phyloP scores from a whole-genome alignment of 2,888 invertebrate genomes.

The Chalcis sispes region DNA sequence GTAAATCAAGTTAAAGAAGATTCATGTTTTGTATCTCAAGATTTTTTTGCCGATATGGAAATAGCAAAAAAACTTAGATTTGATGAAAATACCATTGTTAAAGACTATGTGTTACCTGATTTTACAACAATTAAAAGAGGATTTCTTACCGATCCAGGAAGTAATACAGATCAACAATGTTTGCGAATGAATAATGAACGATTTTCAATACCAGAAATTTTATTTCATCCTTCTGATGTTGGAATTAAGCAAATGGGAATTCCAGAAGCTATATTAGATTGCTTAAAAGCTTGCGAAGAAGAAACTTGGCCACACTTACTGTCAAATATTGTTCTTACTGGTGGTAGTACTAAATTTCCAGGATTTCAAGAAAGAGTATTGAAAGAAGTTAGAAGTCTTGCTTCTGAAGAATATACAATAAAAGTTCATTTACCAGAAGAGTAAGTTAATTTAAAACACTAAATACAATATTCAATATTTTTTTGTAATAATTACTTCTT shows the following conservation, averaged over 20 bases:
- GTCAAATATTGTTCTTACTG: slow-evolving; percentile 90
- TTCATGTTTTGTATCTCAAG: slow-evolving; percentile 92
- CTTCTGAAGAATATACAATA: slow-evolving; percentile 87
- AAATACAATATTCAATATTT: too few species aligned
- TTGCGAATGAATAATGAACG: slow-evolving; percentile 94
- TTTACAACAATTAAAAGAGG: slow-evolving; percentile 93
- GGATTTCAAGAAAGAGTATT: slow-evolving; percentile 89
- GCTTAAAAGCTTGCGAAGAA: slow-evolving; percentile 85
- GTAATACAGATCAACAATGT: slow-evolving; percentile 83
- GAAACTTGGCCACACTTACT: slow-evolving; percentile 87
- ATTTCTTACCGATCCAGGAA: slow-evolving; percentile 78
- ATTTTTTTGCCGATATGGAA: slow-evolving; percentile 89
- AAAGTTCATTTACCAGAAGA: slow-evolving; percentile 83
- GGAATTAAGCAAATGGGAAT: slow-evolving; percentile 95
- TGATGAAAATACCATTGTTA: slow-evolving; percentile 83
- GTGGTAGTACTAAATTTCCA: slow-evolving; percentile 87
- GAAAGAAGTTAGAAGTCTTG: slow-evolving; percentile 86
- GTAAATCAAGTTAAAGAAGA: slow-evolving; percentile 99
- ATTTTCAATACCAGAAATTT: slow-evolving; percentile 94
- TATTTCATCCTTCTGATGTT: slow-evolving; percentile 96
- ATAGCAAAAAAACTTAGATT: slow-evolving; percentile 78
- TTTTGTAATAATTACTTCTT: slow-evolving; percentile 58
- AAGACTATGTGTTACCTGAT: slow-evolving; percentile 97
- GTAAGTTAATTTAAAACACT: slow-evolving; percentile 76
- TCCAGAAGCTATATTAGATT: slow-evolving; percentile 89